These are phyloP conservation scores for Agonopterix heracliana DNA, from an alignment of 2,888 invertebrate species.

Conservation along the genomic window DNA sequence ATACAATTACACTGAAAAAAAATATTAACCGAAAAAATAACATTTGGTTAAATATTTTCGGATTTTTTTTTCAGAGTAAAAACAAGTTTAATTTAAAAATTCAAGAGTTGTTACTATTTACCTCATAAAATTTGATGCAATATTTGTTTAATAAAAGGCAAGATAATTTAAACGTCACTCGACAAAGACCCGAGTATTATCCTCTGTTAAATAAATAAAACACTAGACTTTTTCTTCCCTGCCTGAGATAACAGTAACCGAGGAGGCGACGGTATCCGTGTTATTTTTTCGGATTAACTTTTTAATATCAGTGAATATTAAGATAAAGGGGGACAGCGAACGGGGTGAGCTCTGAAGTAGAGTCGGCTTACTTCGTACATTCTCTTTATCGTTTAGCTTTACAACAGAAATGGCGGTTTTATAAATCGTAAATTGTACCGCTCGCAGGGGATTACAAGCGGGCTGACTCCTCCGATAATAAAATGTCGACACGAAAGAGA, in stretches of 20 bases:
- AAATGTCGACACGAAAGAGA: constrained; percentile 69
- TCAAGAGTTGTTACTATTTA: no score
- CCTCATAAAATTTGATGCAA: no score
- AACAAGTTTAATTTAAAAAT: no score
- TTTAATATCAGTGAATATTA: constrained; percentile 54
- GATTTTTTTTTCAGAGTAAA: not conserved
- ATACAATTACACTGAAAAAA: not conserved
- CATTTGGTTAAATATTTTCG: not conserved
- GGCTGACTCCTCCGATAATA: constrained; percentile 66
- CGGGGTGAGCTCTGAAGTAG: constrained; percentile 33
- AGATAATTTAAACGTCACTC: not conserved
- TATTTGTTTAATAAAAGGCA: no score
- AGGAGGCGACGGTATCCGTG: constrained; percentile 19
- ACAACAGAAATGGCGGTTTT: constrained; percentile 53
- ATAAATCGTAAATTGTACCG: constrained; percentile 64
- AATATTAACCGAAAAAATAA: not conserved
- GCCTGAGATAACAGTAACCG: constrained; percentile 24
- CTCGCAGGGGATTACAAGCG: constrained; percentile 57
- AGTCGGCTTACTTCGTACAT: constrained; percentile 28
- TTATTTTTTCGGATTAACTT: constrained; percentile 43
- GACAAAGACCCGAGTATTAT: not conserved
- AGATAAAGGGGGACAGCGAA: constrained; percentile 35
- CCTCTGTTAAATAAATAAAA: constrained; percentile 4
- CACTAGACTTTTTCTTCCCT: constrained; percentile 3
- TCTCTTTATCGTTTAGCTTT: constrained; percentile 51